Evolutionary conservation across 1,140 invertebrate species (phyloP).

Genomic region (Drosophila nebulosa): DNA sequence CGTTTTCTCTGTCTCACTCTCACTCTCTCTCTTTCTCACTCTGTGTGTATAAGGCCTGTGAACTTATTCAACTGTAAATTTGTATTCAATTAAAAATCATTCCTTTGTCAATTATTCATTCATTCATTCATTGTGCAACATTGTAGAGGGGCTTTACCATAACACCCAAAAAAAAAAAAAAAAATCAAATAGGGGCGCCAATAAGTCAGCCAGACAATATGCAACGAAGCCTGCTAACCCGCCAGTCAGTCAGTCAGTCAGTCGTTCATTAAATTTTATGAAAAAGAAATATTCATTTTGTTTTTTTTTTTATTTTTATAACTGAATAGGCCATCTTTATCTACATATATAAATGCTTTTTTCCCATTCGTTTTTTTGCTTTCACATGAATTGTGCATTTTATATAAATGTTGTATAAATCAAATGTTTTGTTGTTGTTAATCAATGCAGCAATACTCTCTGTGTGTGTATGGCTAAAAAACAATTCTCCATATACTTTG

Average conservation of each 20-base stretch:
- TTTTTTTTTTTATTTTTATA: conserved; percentile 24
- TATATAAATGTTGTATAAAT: conserved; percentile 38
- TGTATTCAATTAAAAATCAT: conserved; percentile 64
- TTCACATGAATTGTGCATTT: conserved; percentile 34
- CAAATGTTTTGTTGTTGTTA: conserved; percentile 37
- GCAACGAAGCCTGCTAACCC: neutral
- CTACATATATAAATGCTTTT: conserved; percentile 16
- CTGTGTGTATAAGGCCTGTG: conserved; percentile 17
- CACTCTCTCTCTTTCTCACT: neutral
- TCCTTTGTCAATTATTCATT: conserved; percentile 59
- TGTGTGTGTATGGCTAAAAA: conserved; percentile 5
- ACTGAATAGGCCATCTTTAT: conserved; percentile 19
- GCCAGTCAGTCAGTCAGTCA: conserved; percentile 32
- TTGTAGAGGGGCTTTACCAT: neutral
- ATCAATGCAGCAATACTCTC: conserved; percentile 26
- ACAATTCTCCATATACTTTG: neutral
- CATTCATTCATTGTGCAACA: conserved; percentile 47
- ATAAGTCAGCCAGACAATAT: conserved; percentile 4
- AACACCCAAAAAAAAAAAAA: neutral
- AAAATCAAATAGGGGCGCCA: neutral
- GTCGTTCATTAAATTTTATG: conserved; percentile 51
- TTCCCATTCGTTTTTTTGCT: neutral
- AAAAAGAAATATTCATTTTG: conserved; percentile 43
- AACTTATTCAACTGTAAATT: conserved; percentile 56
- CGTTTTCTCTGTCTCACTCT: too few relatives aligned